phyloP scores from a whole-genome alignment of 2,888 invertebrate genomes.

The Harpalus rubripes region DNA sequence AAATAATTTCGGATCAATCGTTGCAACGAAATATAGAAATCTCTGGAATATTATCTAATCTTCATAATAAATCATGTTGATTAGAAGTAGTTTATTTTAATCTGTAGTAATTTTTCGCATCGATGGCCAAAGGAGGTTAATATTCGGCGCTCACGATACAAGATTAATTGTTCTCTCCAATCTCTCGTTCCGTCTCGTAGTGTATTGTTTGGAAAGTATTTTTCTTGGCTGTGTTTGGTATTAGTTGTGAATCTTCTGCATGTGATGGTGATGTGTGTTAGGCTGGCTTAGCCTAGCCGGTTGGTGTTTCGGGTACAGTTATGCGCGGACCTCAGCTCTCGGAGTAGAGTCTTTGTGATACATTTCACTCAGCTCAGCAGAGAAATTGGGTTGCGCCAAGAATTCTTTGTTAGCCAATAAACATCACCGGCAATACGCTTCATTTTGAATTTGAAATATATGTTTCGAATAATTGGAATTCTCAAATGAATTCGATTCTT shows the following conservation, averaged over 20 bases:
- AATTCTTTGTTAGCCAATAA: constrained; percentile 8
- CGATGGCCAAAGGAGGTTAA: constrained; percentile 54
- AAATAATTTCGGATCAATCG: no score
- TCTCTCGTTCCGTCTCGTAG: not conserved
- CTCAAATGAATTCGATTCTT: no score
- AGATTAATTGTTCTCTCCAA: constrained; percentile 40
- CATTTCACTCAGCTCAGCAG: constrained; percentile 11
- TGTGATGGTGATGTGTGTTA: constrained; percentile 15
- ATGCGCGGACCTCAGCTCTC: constrained; percentile 4
- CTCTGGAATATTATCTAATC: not conserved
- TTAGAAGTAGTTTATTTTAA: not conserved
- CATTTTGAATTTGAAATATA: no score
- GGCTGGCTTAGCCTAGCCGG: constrained; percentile 2
- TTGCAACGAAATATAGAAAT: constrained; percentile 8
- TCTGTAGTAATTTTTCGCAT: constrained; percentile 51
- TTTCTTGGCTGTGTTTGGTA: not conserved
- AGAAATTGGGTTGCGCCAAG: constrained; percentile 16
- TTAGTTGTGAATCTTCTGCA: constrained; percentile 4
- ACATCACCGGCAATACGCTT: not conserved
- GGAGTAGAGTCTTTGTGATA: constrained; percentile 16
- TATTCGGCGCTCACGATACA: constrained; percentile 56
- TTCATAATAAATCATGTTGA: not conserved
- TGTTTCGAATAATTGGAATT: no score
- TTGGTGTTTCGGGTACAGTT: constrained; percentile 19
- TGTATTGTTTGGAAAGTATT: not conserved